Evolutionary conservation across 2,888 invertebrate genomes (phyloP).

Genomic region (Pelosia muscerda): DNA sequence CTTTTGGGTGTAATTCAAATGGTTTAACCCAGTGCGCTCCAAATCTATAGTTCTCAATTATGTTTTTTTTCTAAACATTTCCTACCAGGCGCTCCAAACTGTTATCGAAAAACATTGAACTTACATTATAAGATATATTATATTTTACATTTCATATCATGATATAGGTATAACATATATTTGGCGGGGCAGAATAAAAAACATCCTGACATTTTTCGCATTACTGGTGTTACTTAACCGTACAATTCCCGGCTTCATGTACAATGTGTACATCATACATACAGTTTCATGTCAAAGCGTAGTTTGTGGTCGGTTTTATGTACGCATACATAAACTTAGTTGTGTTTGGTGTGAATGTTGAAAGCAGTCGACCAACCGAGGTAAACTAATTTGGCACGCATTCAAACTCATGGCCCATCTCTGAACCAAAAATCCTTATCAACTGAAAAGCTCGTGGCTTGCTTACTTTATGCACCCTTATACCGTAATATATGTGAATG

Average conservation of each 20-base stretch:
- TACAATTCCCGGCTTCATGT: conserved; percentile 29
- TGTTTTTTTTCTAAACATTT: too few relatives aligned
- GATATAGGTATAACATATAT: too few relatives aligned
- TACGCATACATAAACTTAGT: conserved; percentile 44
- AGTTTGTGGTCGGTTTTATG: conserved; percentile 45
- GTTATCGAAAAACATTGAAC: background rate
- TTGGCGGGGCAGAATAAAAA: background rate
- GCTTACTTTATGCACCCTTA: conserved; percentile 26
- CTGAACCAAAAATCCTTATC: conserved; percentile 61
- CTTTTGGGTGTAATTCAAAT: too few relatives aligned
- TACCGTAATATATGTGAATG: conserved; percentile 31
- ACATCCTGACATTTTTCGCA: conserved; percentile 25
- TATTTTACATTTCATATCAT: background rate
- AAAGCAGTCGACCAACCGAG: conserved; percentile 46
- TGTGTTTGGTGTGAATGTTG: conserved; percentile 46
- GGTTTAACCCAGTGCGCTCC: too few relatives aligned
- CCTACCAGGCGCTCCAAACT: too few relatives aligned
- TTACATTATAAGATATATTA: background rate
- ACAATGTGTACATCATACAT: conserved; percentile 21
- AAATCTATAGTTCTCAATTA: too few relatives aligned
- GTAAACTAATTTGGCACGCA: conserved; percentile 74
- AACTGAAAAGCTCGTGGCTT: conserved; percentile 48
- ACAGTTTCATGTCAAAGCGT: conserved; percentile 41
- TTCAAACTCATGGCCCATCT: conserved; percentile 66
- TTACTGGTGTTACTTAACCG: conserved; percentile 31